These are phyloP conservation scores for Drosophila chauvacae DNA, from an alignment of 1,140 invertebrate species.

Conservation along the genomic window DNA sequence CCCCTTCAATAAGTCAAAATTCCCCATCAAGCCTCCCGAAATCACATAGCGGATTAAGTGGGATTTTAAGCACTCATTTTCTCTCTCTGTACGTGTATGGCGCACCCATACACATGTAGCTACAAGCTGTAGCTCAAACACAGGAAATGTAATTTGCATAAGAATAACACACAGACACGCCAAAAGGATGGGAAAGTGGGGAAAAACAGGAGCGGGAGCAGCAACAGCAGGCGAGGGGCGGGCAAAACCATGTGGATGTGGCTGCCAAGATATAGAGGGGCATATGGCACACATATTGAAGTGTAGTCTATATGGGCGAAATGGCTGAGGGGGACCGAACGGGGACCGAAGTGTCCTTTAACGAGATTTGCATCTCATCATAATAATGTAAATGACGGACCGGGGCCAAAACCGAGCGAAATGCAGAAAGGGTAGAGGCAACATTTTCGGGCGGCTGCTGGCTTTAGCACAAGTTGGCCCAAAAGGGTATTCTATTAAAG, in stretches of 20 bases:
- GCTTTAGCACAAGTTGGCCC: slow-evolving; percentile 33
- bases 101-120: slow-evolving; percentile 64
- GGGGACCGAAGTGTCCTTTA: slow-evolving; percentile 77
- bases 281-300: slow-evolving; percentile 82
- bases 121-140: slow-evolving; percentile 81
- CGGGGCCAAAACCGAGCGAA: slow-evolving; percentile 27
- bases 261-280: slow-evolving; percentile 57
- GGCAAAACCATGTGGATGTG: slow-evolving; percentile 36
- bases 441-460: slow-evolving; percentile 44
- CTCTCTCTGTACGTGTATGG: slow-evolving; percentile 10
- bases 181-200: slow-evolving; percentile 30
- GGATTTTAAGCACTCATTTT: background rate
- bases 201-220: background rate
- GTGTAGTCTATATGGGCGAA: slow-evolving; percentile 58
- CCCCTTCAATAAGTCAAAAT: background rate
- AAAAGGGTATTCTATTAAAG: slow-evolving; percentile 47
- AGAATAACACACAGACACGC: slow-evolving; percentile 73
- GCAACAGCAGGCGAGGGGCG: background rate
- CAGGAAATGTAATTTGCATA: slow-evolving; percentile 82
- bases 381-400: slow-evolving; percentile 81
- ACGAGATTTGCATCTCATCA: slow-evolving; percentile 82
- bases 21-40: background rate
- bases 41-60: background rate
- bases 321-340: slow-evolving; percentile 6
- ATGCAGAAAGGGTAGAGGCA: slow-evolving; percentile 34